These are phyloP conservation scores for Mythimna ferrago DNA, from an alignment of 2,888 invertebrate species.

Conservation along the genomic window DNA sequence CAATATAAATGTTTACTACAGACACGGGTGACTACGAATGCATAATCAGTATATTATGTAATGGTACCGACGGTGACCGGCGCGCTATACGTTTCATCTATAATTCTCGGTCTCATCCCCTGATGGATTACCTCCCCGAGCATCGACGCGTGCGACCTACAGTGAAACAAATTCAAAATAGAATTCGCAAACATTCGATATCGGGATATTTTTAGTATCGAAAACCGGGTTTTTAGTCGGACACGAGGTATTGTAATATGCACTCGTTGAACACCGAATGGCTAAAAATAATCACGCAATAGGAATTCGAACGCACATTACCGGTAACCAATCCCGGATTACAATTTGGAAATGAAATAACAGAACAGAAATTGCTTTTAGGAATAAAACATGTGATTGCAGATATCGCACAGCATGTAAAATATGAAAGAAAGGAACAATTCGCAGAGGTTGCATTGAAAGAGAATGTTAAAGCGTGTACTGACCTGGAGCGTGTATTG, in stretches of 20 bases:
- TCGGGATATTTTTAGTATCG: conserved; percentile 88
- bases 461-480: conserved; percentile 69
- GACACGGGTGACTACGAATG: conserved; percentile 29
- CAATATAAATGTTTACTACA: conserved; percentile 65
- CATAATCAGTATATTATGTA: conserved; percentile 55
- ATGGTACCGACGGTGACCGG: conserved; percentile 30
- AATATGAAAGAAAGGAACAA: conserved; percentile 58
- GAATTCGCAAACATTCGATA: conserved; percentile 90
- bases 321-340: conserved; percentile 67
- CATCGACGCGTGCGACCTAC: conserved; percentile 70
- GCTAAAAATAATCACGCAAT: conserved; percentile 81
- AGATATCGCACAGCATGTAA: conserved; percentile 76
- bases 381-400: conserved; percentile 39
- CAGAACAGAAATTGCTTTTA: conserved; percentile 18
- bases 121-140: conserved; percentile 62
- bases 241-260: conserved; percentile 86
- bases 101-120: conserved; percentile 34
- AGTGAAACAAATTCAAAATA: conserved; percentile 85
- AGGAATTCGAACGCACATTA: conserved; percentile 74
- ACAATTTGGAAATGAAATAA: conserved; percentile 50
- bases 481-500: conserved; percentile 87
- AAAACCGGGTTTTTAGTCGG: conserved; percentile 88
- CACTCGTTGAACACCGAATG: conserved; percentile 81
- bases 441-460: conserved; percentile 74
- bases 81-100: conserved; percentile 51